Conservation (phyloP, 2,797 vertebrate genomes). For the Prunella strophiata region DNA sequence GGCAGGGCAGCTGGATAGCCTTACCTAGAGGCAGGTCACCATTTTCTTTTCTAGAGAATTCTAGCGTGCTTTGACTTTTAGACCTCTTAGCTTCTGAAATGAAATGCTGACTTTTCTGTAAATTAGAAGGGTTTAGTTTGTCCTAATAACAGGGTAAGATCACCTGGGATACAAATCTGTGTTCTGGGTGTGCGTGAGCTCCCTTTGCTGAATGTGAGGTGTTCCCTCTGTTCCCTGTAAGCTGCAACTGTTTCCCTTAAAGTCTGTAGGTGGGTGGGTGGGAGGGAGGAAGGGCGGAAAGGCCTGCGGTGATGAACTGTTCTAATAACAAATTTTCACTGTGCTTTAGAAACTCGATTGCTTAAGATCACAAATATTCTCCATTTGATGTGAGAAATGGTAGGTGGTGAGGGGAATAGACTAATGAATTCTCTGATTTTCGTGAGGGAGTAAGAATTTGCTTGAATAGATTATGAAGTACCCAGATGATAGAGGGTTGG, state of each 20-base stretch:
- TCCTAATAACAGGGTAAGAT: neutral
- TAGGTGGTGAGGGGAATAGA: conserved; percentile 20
- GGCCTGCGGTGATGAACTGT: neutral
- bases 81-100: neutral
- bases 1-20: neutral
- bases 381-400: neutral
- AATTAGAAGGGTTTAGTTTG: neutral
- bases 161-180: neutral
- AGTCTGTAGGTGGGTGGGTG: neutral
- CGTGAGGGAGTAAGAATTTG: conserved; percentile 23
- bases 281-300: conserved; percentile 6
- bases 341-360: neutral
- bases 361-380: neutral
- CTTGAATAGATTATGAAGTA: neutral
- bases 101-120: neutral
- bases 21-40: neutral
- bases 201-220: neutral
- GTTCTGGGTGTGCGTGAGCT: accelerated
- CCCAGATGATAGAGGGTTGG: neutral
- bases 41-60: neutral
- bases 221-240: neutral
- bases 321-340: neutral
- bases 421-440: conserved; percentile 34
- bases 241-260: neutral
- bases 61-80: neutral